Conservation (phyloP, 1,140 invertebrate genomes). For the Patella vulgata region DNA sequence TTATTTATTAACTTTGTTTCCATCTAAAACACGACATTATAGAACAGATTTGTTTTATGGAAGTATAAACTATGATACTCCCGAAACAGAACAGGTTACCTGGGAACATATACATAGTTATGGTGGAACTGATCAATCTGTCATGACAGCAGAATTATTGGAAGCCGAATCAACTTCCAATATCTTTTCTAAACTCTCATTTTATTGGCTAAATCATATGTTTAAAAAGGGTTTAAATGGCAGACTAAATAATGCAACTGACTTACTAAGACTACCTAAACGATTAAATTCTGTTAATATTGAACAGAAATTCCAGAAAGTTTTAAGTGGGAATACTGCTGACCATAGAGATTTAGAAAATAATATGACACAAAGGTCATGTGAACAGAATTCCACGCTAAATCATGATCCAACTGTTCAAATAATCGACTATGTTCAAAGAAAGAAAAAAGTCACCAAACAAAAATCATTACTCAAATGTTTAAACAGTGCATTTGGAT, state of each 20-base stretch:
- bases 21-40: constrained; percentile 40
- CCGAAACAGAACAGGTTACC: constrained; percentile 67
- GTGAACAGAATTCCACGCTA: too few species aligned
- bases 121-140: constrained; percentile 71
- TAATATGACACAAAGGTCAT: background rate
- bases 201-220: constrained; percentile 88
- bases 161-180: constrained; percentile 79
- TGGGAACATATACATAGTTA: constrained; percentile 67
- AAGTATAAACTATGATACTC: constrained; percentile 36
- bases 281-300: constrained; percentile 74
- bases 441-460: constrained; percentile 3
- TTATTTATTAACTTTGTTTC: constrained; percentile 57
- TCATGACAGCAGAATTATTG: constrained; percentile 78
- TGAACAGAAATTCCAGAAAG: constrained; percentile 71
- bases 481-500: constrained; percentile 84
- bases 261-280: constrained; percentile 86
- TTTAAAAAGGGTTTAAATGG: constrained; percentile 82
- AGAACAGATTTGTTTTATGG: constrained; percentile 49
- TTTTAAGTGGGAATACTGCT: constrained; percentile 25
- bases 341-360: constrained; percentile 16
- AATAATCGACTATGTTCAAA: constrained; percentile 11
- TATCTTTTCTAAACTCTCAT: constrained; percentile 79
- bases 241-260: constrained; percentile 78
- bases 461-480: constrained; percentile 69
- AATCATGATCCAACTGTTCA: too few species aligned